Evolutionary conservation across 2,113 vertebrate species (phyloP).

Genomic region (Leptodactylus fuscus): DNA sequence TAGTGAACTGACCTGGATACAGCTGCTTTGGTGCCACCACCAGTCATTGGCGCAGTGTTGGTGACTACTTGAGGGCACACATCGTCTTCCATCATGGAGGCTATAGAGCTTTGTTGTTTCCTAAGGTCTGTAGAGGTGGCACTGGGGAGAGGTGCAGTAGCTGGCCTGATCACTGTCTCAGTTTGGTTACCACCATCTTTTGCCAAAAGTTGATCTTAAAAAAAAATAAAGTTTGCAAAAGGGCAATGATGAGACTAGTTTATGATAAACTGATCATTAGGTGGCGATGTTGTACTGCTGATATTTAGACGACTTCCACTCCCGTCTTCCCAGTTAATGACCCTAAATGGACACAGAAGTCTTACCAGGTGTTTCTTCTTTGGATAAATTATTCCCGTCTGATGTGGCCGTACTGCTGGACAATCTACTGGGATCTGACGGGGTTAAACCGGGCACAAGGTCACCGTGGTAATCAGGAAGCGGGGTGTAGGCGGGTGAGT

Average conservation of each 20-base stretch:
- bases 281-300: neutral
- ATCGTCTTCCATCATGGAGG: neutral
- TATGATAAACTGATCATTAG: neutral
- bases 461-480: neutral
- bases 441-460: neutral
- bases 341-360: neutral
- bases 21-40: neutral
- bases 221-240: neutral
- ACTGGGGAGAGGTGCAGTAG: neutral
- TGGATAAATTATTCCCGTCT: neutral
- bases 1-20: slow-evolving; percentile 13
- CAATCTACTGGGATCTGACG: neutral
- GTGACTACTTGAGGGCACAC: neutral
- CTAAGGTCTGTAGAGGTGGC: neutral
- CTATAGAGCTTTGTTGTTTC: neutral
- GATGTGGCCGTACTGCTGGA: neutral
- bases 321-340: too few species aligned
- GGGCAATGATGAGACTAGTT: neutral
- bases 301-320: neutral
- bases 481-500: neutral
- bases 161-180: neutral
- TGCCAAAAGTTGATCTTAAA: neutral
- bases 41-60: neutral
- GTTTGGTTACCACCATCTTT: neutral
- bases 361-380: slow-evolving; percentile 3